Percentiles rank a stretch among this genome's conserved stretches.
Evolutionary conservation across 2,113 vertebrate species (phyloP).

Genomic region (Romanogobio albipinnatus): DNA sequence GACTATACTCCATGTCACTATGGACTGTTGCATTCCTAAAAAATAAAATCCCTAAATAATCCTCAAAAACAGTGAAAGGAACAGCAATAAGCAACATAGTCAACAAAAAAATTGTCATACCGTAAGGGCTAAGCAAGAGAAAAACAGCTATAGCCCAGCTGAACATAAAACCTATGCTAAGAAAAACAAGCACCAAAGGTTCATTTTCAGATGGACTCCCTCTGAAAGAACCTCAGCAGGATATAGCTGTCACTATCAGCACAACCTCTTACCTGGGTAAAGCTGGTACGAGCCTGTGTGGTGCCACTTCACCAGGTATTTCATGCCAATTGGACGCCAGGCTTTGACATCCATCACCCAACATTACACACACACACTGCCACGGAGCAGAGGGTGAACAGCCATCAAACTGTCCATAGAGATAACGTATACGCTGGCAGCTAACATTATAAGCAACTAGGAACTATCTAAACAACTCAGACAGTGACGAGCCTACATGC

Average conservation of each 20-base stretch:
- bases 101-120: not conserved
- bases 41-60: not conserved
- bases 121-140: not conserved
- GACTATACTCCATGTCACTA: not conserved
- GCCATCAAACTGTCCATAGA: slow-evolving; percentile 13
- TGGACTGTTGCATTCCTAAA: not conserved
- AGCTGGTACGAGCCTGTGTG: slow-evolving; percentile 94
- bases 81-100: not conserved
- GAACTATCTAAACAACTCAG: slow-evolving; percentile 24
- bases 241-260: not conserved
- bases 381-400: slow-evolving; percentile 4
- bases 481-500: slow-evolving; percentile 21
- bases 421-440: slow-evolving; percentile 52
- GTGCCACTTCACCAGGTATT: slow-evolving; percentile 89
- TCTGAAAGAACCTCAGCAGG: not conserved
- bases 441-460: not conserved
- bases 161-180: not conserved
- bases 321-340: slow-evolving; percentile 87
- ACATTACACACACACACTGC: slow-evolving; percentile 44
- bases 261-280: slow-evolving; percentile 84
- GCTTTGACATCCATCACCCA: slow-evolving; percentile 86
- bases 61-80: not conserved
- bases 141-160: not conserved
- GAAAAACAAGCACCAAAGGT: not conserved
- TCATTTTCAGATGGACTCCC: not conserved